Percentiles rank a stretch among this genome's conserved stretches.
Conservation (phyloP, 2,797 vertebrate species). For the Okamejei kenojei region DNA sequence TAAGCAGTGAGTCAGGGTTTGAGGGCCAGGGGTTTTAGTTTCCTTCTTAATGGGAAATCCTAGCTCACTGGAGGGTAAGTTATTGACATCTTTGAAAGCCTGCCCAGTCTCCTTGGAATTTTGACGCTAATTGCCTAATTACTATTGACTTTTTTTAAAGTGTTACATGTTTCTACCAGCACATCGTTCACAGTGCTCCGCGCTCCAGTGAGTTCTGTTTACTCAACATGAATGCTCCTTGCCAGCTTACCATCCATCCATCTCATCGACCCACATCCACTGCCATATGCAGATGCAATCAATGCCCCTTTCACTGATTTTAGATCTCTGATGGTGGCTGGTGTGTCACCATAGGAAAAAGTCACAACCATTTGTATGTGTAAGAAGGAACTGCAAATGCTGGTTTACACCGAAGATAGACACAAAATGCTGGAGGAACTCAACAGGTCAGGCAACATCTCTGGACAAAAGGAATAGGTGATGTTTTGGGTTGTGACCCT, state of each 20-base stretch:
- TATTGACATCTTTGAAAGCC: constrained; percentile 17
- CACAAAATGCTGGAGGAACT: too few relatives aligned
- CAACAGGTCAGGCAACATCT: too few relatives aligned
- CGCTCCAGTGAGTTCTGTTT: not conserved
- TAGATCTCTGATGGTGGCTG: not conserved
- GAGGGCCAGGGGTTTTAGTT: not conserved
- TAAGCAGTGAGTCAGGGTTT: constrained; percentile 19
- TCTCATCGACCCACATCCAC: not conserved
- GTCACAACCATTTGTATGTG: too few relatives aligned
- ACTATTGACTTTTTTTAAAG: not conserved
- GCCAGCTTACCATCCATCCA: not conserved
- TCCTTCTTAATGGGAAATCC: constrained; percentile 23
- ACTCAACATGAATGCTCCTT: not conserved
- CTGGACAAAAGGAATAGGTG: too few relatives aligned
- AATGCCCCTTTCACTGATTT: not conserved
- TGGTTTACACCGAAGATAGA: too few relatives aligned
- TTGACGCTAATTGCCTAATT: not conserved
- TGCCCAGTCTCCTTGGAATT: not conserved
- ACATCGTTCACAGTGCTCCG: not conserved
- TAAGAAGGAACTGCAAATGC: too few relatives aligned
- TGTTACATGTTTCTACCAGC: not conserved
- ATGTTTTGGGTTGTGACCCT: too few relatives aligned
- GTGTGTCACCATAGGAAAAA: too few relatives aligned
- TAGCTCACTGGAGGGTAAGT: not conserved
- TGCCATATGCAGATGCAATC: too few relatives aligned